phyloP scores from a whole-genome alignment of 2,113 vertebrate genomes.

The Synodontis membranacea region DNA sequence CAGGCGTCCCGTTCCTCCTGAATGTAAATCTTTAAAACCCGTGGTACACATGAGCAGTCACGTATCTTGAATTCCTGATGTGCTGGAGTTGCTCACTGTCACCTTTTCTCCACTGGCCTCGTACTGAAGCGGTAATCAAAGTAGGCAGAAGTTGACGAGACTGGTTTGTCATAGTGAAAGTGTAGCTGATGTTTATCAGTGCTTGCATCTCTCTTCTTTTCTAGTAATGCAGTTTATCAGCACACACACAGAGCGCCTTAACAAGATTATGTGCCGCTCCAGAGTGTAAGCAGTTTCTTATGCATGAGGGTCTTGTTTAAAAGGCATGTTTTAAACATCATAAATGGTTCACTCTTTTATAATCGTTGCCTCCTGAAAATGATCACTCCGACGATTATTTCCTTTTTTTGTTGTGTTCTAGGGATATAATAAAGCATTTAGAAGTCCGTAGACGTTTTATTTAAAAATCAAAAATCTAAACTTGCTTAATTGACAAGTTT shows the following conservation, averaged over 20 bases:
- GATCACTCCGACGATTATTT: not conserved
- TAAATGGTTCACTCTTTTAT: not conserved
- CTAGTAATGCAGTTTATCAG: not conserved
- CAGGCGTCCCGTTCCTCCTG: not conserved
- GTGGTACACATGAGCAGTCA: not conserved
- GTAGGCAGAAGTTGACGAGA: not conserved
- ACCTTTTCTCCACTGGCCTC: constrained; percentile 22
- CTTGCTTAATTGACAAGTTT: not conserved
- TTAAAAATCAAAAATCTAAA: not conserved
- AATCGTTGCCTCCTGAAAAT: not conserved
- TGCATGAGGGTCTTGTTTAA: not conserved
- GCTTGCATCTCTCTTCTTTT: not conserved
- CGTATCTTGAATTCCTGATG: not conserved
- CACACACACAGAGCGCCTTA: not conserved
- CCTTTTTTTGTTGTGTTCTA: not conserved
- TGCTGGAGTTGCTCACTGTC: not conserved
- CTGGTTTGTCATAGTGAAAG: constrained; percentile 8
- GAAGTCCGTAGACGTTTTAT: not conserved
- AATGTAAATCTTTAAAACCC: not conserved
- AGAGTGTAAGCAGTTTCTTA: not conserved
- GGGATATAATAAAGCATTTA: not conserved
- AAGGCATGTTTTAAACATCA: not conserved
- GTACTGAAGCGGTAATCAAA: not conserved
- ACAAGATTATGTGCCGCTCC: not conserved
- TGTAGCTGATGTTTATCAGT: not conserved